Evolutionary conservation across 2,888 invertebrate species (phyloP).

Genomic region (Tenthredo mesomela): DNA sequence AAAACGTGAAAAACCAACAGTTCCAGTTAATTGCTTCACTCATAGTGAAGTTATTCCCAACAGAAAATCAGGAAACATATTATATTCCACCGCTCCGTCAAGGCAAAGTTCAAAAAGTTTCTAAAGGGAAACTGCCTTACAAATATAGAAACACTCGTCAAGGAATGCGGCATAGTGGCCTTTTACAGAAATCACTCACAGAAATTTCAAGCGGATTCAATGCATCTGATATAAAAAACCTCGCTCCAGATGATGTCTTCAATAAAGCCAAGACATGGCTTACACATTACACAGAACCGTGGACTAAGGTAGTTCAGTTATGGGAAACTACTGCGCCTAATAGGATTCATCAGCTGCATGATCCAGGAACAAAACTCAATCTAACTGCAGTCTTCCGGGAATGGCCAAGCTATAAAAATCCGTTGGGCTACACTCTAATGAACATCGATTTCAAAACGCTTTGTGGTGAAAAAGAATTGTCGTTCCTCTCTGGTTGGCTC

Average conservation of each 20-base stretch:
- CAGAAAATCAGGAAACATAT: too few species aligned
- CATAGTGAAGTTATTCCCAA: too few species aligned
- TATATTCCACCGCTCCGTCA: too few species aligned
- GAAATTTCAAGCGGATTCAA: neutral
- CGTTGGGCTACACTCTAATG: constrained; percentile 4
- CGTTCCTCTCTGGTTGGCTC: neutral
- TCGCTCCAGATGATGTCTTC: neutral
- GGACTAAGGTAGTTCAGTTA: neutral
- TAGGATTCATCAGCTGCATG: neutral
- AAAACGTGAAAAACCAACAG: too few species aligned
- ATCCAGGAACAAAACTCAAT: neutral
- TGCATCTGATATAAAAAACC: too few species aligned
- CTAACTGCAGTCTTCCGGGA: neutral
- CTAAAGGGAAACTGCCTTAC: neutral
- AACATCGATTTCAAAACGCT: constrained; percentile 1
- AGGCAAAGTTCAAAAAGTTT: neutral
- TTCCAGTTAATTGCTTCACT: too few species aligned
- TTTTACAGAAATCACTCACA: neutral
- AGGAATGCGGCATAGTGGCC: neutral
- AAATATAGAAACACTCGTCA: constrained; percentile 5
- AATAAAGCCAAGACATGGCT: neutral
- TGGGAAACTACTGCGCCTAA: neutral
- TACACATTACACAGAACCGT: neutral
- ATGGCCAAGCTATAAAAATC: neutral
- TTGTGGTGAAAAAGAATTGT: neutral